A percentile compares a stretch with the other conserved stretches of the same genome.
Conservation (phyloP, 1,140 invertebrate species). For the Drosophila equinoxialis region DNA sequence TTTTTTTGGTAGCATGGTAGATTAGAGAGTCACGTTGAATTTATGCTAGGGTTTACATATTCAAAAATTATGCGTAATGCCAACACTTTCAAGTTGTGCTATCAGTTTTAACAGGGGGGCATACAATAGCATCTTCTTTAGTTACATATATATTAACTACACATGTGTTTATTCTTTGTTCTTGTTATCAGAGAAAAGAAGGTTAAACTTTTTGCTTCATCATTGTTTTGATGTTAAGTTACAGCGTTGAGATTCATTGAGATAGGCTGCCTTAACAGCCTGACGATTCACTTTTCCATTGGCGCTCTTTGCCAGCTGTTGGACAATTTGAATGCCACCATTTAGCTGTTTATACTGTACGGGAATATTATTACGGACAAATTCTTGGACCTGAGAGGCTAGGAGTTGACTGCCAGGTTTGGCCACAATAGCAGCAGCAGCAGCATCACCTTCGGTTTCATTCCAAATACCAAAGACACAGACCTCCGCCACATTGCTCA, state of each 20-base stretch:
- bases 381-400: constrained; percentile 34
- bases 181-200: neutral
- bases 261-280: constrained; percentile 52
- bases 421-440: constrained; percentile 72
- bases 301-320: constrained; percentile 45
- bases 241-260: constrained; percentile 21
- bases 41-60: neutral
- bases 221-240: constrained; percentile 9
- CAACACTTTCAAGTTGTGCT: neutral
- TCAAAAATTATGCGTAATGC: neutral
- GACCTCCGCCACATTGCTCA: constrained; percentile 70
- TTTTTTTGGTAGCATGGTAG: neutral
- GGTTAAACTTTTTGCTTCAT: neutral
- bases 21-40: neutral
- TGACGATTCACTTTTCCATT: constrained; percentile 57
- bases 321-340: constrained; percentile 36
- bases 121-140: neutral
- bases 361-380: constrained; percentile 38
- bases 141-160: no score
- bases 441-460: constrained; percentile 72
- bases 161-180: neutral
- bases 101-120: neutral
- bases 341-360: constrained; percentile 48
- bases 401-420: constrained; percentile 36
- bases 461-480: constrained; percentile 80